A percentile compares a stretch with the other conserved stretches of the same genome.
Conservation (phyloP, 2,888 invertebrate species). For the Andrena hattorfiana region DNA sequence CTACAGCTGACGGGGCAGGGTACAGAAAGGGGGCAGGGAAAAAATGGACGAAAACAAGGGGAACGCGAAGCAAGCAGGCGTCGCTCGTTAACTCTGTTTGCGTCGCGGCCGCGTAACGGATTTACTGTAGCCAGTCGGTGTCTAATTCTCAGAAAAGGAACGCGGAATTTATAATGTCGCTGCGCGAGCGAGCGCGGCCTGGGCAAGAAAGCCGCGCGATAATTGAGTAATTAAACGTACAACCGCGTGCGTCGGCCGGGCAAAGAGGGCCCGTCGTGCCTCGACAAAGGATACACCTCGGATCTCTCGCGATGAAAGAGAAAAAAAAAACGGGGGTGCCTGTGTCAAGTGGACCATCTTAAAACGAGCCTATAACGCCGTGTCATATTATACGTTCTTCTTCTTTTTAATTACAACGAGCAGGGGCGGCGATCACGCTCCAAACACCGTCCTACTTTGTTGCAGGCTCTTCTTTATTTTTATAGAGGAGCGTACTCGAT, state of each 20-base stretch:
- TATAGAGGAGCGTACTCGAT: not conserved
- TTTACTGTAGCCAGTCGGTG: constrained; percentile 36
- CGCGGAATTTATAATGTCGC: constrained; percentile 53
- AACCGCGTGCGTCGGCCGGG: not conserved
- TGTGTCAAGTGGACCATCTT: not conserved
- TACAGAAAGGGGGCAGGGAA: not conserved
- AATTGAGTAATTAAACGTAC: constrained; percentile 64
- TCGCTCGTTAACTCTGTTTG: constrained; percentile 46
- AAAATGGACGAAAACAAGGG: not conserved
- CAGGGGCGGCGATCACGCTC: not conserved
- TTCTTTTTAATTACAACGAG: not conserved
- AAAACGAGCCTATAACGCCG: not conserved
- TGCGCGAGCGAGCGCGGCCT: not conserved
- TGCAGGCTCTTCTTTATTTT: not conserved
- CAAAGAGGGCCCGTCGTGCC: constrained; percentile 5
- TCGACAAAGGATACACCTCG: not conserved
- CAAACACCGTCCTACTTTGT: not conserved
- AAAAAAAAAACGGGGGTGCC: not conserved
- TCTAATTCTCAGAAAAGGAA: constrained; percentile 48
- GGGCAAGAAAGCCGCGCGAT: constrained; percentile 38
- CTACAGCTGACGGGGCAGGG: not conserved
- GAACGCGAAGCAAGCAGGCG: not conserved
- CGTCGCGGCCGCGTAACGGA: constrained; percentile 50
- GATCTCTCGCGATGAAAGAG: not conserved
- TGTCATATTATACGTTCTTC: too few species aligned